A percentile compares a stretch with the other conserved stretches of the same genome.
These are phyloP conservation scores for Rotaria magnacalcarata DNA, from an alignment of 2,888 invertebrate species.

Conservation along the genomic window DNA sequence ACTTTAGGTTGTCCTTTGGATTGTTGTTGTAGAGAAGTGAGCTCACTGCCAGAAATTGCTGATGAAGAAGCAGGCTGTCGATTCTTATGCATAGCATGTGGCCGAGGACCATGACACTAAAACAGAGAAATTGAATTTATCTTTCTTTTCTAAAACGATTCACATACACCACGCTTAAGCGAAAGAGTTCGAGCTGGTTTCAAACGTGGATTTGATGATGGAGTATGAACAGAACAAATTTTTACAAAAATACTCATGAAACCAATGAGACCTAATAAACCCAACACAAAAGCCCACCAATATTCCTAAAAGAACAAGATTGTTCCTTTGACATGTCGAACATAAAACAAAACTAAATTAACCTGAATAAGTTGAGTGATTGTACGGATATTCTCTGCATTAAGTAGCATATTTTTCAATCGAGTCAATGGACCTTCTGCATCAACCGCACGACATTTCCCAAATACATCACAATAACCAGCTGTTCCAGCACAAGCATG, in stretches of 20 bases:
- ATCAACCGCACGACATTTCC: constrained; percentile 94
- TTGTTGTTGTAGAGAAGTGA: neutral
- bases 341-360: constrained; percentile 55
- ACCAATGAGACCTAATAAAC: constrained; percentile 82
- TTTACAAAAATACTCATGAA: constrained; percentile 97
- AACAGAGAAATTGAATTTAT: neutral
- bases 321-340: constrained; percentile 74
- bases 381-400: constrained; percentile 77
- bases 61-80: neutral
- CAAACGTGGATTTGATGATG: constrained; percentile 82
- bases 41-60: neutral
- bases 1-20: neutral
- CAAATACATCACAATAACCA: constrained; percentile 98
- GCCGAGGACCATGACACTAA: neutral
- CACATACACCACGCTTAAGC: neutral
- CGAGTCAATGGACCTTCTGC: constrained; percentile 94
- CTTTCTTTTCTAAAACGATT: no score
- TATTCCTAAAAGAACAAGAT: constrained; percentile 50
- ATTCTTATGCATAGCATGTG: neutral
- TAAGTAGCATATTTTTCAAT: constrained; percentile 87
- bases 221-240: constrained; percentile 98
- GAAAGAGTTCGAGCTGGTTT: constrained; percentile 35
- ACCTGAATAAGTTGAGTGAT: constrained; percentile 63
- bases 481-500: constrained; percentile 94
- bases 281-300: constrained; percentile 71